Evolutionary conservation across 2,113 vertebrate genomes (phyloP).

Genomic region (Ammospiza caudacuta): DNA sequence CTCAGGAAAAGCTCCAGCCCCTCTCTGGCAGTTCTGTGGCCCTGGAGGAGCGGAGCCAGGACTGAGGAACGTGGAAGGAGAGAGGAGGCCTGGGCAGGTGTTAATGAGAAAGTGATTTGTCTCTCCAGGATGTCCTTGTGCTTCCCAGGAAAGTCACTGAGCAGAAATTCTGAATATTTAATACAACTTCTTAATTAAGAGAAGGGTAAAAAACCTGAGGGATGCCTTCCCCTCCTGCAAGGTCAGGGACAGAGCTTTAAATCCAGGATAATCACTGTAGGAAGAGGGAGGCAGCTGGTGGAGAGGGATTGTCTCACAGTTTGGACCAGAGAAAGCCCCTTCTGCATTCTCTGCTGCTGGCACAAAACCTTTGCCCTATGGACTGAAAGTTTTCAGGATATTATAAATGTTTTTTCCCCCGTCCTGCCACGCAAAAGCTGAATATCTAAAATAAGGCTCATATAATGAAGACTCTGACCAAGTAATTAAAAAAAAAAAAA

Average conservation of each 20-base stretch:
- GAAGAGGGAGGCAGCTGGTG: neutral
- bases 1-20: neutral
- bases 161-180: slow-evolving; percentile 58
- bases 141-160: slow-evolving; percentile 38
- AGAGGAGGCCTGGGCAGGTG: neutral
- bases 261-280: neutral
- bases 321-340: neutral
- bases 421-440: neutral
- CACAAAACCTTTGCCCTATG: no score
- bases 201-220: slow-evolving; percentile 40
- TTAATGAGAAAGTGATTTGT: slow-evolving; percentile 53
- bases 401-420: neutral
- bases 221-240: neutral
- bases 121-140: slow-evolving; percentile 38
- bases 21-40: neutral
- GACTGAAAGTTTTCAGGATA: neutral
- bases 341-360: neutral
- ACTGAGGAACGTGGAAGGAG: neutral
- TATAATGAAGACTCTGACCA: neutral
- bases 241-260: slow-evolving; percentile 24
- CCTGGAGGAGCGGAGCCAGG: neutral
- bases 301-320: neutral
- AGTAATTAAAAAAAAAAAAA: neutral
- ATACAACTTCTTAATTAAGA: slow-evolving; percentile 54
- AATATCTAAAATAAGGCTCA: neutral